phyloP scores from a whole-genome alignment of 2,797 vertebrate species.

The Alosa sapidissima region DNA sequence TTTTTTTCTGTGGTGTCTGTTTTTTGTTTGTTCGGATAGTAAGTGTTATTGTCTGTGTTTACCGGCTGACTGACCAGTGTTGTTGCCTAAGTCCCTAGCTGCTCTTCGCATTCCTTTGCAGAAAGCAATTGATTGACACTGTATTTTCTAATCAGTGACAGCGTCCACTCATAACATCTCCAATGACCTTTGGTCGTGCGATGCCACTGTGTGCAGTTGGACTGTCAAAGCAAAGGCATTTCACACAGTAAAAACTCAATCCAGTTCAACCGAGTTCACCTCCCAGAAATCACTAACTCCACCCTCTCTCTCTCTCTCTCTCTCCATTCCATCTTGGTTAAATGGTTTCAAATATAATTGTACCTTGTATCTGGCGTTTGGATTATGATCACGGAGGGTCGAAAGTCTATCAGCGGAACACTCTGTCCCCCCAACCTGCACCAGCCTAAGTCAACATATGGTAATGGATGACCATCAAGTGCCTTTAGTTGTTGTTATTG shows the following conservation, averaged over 20 bases:
- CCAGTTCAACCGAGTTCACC: not conserved
- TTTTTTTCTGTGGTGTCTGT: not conserved
- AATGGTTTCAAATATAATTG: slow-evolving; percentile 10
- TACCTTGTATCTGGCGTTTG: not conserved
- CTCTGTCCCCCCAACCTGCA: not conserved
- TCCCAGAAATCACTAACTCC: not conserved
- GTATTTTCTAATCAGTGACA: not conserved
- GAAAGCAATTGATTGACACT: slow-evolving; percentile 16
- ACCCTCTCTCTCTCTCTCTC: not conserved
- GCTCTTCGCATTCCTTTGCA: not conserved
- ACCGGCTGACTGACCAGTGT: not conserved
- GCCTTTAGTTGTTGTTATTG: not conserved
- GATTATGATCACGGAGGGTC: not conserved
- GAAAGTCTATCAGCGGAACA: not conserved
- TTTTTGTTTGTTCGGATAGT: not conserved
- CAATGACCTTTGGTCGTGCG: not conserved
- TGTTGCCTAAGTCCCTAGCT: not conserved
- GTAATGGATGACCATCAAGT: not conserved
- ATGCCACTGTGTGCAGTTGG: not conserved
- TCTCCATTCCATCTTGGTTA: not conserved
- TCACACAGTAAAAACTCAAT: not conserved
- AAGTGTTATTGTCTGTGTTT: not conserved
- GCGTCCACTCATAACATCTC: not conserved
- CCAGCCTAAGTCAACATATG: not conserved
- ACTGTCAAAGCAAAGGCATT: not conserved